Percentiles rank a stretch among this genome's conserved stretches.
Conservation (phyloP, 1,140 invertebrate species). For the Bombus difficillimus region DNA sequence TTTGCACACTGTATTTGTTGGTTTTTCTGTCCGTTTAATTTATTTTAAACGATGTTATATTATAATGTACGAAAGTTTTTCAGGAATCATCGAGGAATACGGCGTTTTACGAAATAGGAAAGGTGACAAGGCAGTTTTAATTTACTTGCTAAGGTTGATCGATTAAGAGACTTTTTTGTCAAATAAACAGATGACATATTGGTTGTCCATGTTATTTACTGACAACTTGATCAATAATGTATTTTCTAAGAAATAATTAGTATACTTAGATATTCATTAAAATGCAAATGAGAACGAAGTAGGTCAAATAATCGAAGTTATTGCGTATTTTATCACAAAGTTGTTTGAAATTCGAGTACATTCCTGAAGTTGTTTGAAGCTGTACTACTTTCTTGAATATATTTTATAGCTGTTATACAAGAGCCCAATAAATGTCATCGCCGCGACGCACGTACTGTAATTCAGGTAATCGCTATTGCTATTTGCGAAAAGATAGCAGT, state of each 20-base stretch:
- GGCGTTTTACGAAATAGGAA: too few relatives aligned
- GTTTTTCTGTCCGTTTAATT: too few relatives aligned
- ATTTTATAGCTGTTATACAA: background rate
- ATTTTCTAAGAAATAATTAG: background rate
- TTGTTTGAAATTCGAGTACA: too few relatives aligned
- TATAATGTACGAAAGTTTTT: too few relatives aligned
- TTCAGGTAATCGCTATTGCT: constrained; percentile 24
- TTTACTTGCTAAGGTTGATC: too few relatives aligned
- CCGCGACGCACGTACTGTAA: background rate
- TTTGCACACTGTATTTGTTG: too few relatives aligned
- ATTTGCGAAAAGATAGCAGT: constrained; percentile 19
- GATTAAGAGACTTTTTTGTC: background rate
- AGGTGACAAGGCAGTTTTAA: too few relatives aligned
- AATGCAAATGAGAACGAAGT: background rate
- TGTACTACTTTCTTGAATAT: background rate
- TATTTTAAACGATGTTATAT: too few relatives aligned
- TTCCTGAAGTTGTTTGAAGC: background rate
- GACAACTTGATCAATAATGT: background rate
- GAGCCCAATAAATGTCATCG: background rate
- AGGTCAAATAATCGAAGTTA: background rate
- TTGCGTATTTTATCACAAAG: too few relatives aligned
- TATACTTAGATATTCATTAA: background rate
- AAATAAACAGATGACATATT: background rate
- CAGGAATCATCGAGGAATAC: too few relatives aligned
- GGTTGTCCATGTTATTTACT: background rate